Base-by-base conservation (phyloP, 2,113 vertebrate species). In the Festucalex cinctus region DNA sequence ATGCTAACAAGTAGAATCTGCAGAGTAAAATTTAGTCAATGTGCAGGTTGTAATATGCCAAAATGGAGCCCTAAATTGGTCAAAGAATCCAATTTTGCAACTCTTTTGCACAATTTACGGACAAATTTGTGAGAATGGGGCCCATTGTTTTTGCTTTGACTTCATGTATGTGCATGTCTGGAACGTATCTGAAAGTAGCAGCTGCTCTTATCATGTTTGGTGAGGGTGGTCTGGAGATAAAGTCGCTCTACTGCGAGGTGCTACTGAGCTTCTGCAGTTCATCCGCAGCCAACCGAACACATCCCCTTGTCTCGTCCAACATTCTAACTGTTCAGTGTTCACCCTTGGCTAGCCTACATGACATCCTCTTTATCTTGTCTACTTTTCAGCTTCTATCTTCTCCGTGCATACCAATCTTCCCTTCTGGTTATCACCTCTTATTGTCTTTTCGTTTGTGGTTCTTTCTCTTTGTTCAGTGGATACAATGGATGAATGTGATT, bases 261-360 rank as follows among this genome's bases (percentile, higher is more conserved):
- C 82, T 56, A 10, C 77, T 86, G 86, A 89, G 78, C 39, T 61
- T 86, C 58, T 49, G 19, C 86, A 87, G 86, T 28, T 65, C 70
- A 60, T 22, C 72, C 32, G 37, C 59, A 43, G 69, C 75, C 65
- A 51, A 60, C 1, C 16, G 9, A 60, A 62, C 22, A 22, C 69
- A 73, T 63, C 69, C 32, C 24, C 9, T 66, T 32, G 44, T 73
- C 68, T 16, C 8, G 41, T 28, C 63, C 28, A 32, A 32, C 28
- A 4, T 32, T 32, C 2, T 32, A 32, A 32, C 28, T 32, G 28
- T 32, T 32, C 28, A 32, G 2, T 32, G 28, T 32, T 32, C 28
- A 32, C 28, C 28, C 4, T 32, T 32, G 28, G 28, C 28, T 32
- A 32, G 28, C 28, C 32, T 17, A 35, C 32, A 35, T 17, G 57